Evolutionary conservation across 2,797 vertebrate species (phyloP).

Genomic region (Rhynchotus rufescens): DNA sequence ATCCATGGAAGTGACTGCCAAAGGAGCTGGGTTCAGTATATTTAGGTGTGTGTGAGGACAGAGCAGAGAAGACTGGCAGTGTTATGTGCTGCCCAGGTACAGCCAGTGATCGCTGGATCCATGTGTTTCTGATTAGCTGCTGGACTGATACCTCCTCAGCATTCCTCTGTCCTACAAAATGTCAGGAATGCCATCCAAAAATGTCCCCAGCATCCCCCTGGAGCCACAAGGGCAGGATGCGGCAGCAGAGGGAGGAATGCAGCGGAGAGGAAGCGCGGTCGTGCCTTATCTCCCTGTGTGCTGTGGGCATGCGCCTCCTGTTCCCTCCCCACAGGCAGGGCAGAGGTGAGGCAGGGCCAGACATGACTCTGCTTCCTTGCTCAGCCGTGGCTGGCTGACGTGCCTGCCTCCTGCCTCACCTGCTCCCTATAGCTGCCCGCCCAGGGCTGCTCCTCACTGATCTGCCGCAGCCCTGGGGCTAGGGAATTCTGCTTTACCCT

Average conservation of each 20-base stretch:
- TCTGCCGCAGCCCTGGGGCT: not conserved
- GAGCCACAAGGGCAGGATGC: not conserved
- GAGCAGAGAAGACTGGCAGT: fast-evolving
- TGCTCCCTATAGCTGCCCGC: constrained; percentile 13
- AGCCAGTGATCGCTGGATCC: fast-evolving
- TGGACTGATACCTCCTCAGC: not conserved
- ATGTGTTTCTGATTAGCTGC: not conserved
- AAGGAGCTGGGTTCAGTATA: not conserved
- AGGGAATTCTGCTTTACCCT: not conserved
- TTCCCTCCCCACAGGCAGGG: not conserved
- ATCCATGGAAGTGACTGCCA: not conserved
- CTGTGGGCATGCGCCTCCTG: not conserved
- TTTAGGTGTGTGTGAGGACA: too few relatives aligned
- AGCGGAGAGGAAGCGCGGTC: not conserved
- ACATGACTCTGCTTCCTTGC: constrained; percentile 39
- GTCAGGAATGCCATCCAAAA: not conserved
- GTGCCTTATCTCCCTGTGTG: not conserved
- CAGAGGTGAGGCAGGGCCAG: not conserved
- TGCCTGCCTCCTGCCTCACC: constrained; percentile 33
- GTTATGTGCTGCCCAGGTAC: too few relatives aligned
- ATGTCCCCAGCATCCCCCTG: fast-evolving
- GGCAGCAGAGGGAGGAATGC: not conserved
- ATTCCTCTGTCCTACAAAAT: not conserved
- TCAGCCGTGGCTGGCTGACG: constrained; percentile 31
- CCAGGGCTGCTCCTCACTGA: not conserved